Conservation (phyloP, 1,140 invertebrate genomes). For the Brachionus asplanchnoidis region DNA sequence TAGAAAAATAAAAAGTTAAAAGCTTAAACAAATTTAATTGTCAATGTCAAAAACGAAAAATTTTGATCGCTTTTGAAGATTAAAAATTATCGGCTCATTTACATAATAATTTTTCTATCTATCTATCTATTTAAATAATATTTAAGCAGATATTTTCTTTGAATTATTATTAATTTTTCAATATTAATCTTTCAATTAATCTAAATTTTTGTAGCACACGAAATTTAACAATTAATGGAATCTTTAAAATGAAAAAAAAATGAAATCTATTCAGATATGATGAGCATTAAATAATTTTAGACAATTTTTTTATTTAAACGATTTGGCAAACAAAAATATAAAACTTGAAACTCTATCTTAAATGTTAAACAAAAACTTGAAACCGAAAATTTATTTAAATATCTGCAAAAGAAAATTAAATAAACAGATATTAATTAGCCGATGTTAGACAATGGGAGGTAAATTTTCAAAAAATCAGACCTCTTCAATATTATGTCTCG, state of each 20-base stretch:
- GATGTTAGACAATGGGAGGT: too few species aligned
- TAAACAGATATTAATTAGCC: too few species aligned
- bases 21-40: neutral
- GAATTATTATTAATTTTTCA: neutral
- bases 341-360: neutral
- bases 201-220: neutral
- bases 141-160: neutral
- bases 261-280: neutral
- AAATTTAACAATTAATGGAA: neutral
- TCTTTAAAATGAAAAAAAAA: neutral
- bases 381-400: neutral
- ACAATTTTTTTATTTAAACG: neutral
- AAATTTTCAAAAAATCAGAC: too few species aligned
- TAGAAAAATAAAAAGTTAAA: neutral
- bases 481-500: too few species aligned
- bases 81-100: neutral
- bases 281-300: neutral
- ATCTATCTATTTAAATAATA: neutral
- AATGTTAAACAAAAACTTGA: neutral
- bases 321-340: neutral
- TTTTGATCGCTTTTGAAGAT: neutral
- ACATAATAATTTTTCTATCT: neutral
- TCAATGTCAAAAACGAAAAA: neutral
- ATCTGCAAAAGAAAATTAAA: neutral
- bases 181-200: neutral